Conservation (phyloP, 2,888 invertebrate genomes). For the Drosophila lacicola region DNA sequence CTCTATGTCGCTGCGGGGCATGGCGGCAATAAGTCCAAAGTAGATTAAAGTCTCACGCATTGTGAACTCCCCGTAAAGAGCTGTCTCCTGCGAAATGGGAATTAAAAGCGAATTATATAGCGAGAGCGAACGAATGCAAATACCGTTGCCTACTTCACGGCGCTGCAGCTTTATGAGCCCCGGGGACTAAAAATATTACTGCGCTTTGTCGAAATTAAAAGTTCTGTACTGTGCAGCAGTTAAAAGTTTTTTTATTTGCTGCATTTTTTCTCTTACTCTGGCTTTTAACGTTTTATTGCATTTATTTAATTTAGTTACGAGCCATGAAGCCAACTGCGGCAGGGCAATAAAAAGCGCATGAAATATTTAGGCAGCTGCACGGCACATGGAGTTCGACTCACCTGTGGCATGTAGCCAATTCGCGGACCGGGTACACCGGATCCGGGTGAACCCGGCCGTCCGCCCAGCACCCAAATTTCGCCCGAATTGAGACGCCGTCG, state of each 20-base stretch:
- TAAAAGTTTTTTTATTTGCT: conserved; percentile 47
- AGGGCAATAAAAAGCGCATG: conserved; percentile 68
- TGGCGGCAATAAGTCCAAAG: conserved; percentile 93
- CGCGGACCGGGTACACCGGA: conserved; percentile 95
- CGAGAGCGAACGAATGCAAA: conserved; percentile 10
- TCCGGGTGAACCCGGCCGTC: conserved; percentile 92
- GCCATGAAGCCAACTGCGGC: conserved; percentile 50
- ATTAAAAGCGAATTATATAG: conserved; percentile 11
- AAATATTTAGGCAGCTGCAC: conserved; percentile 56
- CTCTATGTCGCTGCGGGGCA: conserved; percentile 89
- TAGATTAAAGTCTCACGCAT: conserved; percentile 93
- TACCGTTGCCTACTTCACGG: conserved; percentile 29
- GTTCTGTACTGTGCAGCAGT: conserved; percentile 44
- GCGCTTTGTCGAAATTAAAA: conserved; percentile 64
- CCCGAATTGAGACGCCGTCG: conserved; percentile 92
- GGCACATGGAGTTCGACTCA: conserved; percentile 77
- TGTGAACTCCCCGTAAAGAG: conserved; percentile 91
- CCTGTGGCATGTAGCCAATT: conserved; percentile 96
- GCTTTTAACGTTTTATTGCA: conserved; percentile 69
- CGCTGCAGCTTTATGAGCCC: conserved; percentile 33
- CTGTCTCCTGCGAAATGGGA: conserved; percentile 87
- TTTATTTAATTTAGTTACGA: conserved; percentile 77
- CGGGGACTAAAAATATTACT: conserved; percentile 48
- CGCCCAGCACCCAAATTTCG: conserved; percentile 93
- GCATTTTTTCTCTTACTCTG: conserved; percentile 17